These are phyloP conservation scores for Pecten maximus DNA, from an alignment of 2,888 invertebrate species.

Conservation along the genomic window DNA sequence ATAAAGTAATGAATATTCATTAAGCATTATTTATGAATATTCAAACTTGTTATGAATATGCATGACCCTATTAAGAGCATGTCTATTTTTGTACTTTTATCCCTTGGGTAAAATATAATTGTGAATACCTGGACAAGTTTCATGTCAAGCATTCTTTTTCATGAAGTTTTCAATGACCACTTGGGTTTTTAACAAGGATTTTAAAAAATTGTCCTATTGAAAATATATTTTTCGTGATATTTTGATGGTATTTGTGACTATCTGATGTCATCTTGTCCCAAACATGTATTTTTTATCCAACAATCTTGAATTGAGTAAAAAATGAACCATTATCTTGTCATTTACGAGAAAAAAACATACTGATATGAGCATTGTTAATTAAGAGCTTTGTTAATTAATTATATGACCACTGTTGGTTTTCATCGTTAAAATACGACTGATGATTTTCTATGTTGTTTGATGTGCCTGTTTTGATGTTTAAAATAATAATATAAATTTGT, in stretches of 20 bases:
- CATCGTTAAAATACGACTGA: not conserved
- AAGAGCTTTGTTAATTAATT: not conserved
- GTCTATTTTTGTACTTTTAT: conserved; percentile 21
- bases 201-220: not conserved
- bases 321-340: too few species aligned
- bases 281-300: too few species aligned
- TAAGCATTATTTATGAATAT: not conserved
- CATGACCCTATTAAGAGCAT: not conserved
- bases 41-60: not conserved
- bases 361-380: too few species aligned
- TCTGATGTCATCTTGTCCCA: not conserved
- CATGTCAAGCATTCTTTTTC: not conserved
- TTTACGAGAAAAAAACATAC: too few species aligned
- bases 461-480: not conserved
- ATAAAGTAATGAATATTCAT: not conserved
- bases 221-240: not conserved
- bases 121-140: not conserved
- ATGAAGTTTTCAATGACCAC: not conserved
- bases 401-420: not conserved
- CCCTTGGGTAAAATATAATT: not conserved
- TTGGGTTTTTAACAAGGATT: not conserved
- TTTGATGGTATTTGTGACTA: not conserved
- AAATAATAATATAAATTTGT: not conserved
- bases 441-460: not conserved
- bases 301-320: too few species aligned